Conservation (phyloP, 2,797 vertebrate species). For the Threskiornis aethiopicus region DNA sequence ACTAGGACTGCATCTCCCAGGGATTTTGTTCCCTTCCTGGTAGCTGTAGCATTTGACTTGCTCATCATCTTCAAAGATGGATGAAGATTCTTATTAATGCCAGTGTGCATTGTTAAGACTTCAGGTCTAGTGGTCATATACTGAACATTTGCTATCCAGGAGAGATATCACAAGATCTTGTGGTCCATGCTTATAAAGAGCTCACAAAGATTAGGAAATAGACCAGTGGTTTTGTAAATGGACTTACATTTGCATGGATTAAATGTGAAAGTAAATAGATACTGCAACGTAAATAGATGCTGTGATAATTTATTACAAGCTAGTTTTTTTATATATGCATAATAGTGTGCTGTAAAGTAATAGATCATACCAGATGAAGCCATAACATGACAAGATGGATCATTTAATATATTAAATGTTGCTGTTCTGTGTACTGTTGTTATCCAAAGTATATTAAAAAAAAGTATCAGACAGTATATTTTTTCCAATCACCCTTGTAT, state of each 20-base stretch:
- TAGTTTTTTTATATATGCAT: background rate
- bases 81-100: background rate
- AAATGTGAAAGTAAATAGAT: background rate
- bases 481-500: background rate
- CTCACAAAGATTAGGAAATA: background rate
- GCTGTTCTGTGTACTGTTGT: constrained; percentile 3
- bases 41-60: background rate
- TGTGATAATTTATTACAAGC: constrained; percentile 46
- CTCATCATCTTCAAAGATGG: background rate
- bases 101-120: background rate
- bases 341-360: constrained; percentile 22
- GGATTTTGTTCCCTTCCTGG: background rate
- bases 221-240: background rate
- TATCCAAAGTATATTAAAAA: constrained; percentile 44
- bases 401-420: constrained; percentile 60
- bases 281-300: background rate
- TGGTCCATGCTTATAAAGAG: background rate
- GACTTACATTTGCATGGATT: background rate
- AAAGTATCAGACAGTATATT: background rate
- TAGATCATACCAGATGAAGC: constrained; percentile 58
- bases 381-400: constrained; percentile 45
- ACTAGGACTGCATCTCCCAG: background rate
- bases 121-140: background rate
- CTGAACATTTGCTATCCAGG: background rate
- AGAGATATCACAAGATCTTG: background rate